phyloP scores from a whole-genome alignment of 2,113 vertebrate species.

The Callipepla californica region DNA sequence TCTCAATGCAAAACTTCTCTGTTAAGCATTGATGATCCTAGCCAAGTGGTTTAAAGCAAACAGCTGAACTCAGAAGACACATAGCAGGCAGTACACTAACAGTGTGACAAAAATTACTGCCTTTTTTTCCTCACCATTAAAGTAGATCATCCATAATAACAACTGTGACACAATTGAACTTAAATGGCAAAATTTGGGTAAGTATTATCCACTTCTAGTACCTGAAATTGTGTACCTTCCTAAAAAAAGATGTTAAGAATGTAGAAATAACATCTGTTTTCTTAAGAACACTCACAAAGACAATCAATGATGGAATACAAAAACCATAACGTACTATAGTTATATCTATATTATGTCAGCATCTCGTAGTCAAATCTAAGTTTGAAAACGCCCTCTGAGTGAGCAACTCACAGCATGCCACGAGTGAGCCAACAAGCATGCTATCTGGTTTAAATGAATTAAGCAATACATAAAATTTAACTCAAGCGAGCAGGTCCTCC shows the following conservation, averaged over 20 bases:
- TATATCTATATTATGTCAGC: background rate
- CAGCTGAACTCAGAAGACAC: background rate
- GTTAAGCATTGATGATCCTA: background rate
- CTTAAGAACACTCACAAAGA: background rate
- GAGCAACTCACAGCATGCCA: background rate
- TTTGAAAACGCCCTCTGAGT: background rate
- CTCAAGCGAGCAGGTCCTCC: background rate
- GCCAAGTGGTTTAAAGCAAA: background rate
- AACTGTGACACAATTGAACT: background rate
- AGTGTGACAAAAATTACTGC: constrained; percentile 28
- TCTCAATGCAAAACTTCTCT: background rate
- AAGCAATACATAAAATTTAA: background rate
- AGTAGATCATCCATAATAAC: background rate
- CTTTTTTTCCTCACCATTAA: background rate
- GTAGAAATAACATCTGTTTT: background rate
- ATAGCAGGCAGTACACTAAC: constrained; percentile 9
- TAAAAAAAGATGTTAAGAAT: constrained; percentile 10
- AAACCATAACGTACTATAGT: background rate
- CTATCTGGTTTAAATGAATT: background rate
- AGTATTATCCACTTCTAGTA: background rate
- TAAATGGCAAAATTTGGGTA: background rate
- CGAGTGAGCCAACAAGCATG: background rate
- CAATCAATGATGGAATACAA: background rate
- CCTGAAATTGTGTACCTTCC: background rate
- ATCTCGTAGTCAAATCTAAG: background rate